Evolutionary conservation across 2,888 invertebrate genomes (phyloP), one percentile per base, ranked within the genome.

Genomic region (Dynastes maya): DNA sequence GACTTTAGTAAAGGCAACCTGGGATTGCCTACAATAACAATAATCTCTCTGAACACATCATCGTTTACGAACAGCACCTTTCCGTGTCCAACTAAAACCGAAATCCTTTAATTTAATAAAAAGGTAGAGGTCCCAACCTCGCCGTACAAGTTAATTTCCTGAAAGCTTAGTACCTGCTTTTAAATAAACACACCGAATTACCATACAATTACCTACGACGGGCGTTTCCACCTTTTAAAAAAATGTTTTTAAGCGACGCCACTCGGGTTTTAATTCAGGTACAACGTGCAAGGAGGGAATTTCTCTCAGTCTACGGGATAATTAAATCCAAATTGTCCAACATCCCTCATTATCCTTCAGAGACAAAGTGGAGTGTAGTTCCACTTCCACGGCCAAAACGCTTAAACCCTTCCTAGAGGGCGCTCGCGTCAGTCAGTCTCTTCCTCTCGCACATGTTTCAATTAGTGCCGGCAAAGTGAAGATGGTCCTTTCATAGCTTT

Each of bases 391-490:
- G 55, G 22, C 37, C 40, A 29, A 58, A 68, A 63, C 76, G 75
- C 45, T 75, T 65, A 58, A 75, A 65, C 64, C 79, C 78, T 74
- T 78, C 77, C 80, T 64, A 61, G 65, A 13, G 40, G 65, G 40
- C 37, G 65, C 49, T 22, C 67, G 67, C 72, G 37, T 61, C 61
- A 45, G 53, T 65, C 65, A 29, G 40, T 65, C 72, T 65, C 72
- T 77, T 55, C 71, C 65, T 67, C 71, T 72, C 71, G 78, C 78
- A 80, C 70, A 81, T 67, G 80, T 77, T 83, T 83, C 83, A 83
- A 83, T 83, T 83, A 83, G 82, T 81, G 78, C 77, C 79, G 72
- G 22, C 80, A 79, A 83, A 83, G 82, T 81, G 72, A 72, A 72
- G 72, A 72, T 79, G 71, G 40, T 40, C 72, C 71, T 71, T 71